Evolutionary conservation across 2,797 vertebrate species (phyloP).

Genomic region (Neosalanx taihuensis): DNA sequence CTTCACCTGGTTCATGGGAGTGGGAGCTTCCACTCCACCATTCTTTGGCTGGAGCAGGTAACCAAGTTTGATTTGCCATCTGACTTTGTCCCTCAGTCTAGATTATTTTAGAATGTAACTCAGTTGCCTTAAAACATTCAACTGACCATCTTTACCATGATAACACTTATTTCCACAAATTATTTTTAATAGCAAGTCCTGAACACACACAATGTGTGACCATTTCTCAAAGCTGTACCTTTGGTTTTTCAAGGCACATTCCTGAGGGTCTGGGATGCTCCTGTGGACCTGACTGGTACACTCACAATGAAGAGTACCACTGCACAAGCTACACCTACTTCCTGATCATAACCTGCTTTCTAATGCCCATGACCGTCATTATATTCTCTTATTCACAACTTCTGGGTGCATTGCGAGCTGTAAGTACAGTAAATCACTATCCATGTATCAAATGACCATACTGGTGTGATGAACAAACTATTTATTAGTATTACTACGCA

Average conservation of each 20-base stretch:
- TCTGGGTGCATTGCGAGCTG: slow-evolving; percentile 69
- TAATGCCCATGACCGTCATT: slow-evolving; percentile 70
- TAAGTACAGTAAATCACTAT: slow-evolving; percentile 51
- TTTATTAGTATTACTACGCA: no score
- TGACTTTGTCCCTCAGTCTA: background rate
- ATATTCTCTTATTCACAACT: slow-evolving; percentile 76
- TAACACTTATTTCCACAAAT: no score
- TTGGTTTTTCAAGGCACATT: slow-evolving; percentile 63
- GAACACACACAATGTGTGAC: no score
- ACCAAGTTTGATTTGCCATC: background rate
- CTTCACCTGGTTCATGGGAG: slow-evolving; percentile 69
- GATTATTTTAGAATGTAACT: background rate
- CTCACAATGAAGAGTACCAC: slow-evolving; percentile 70
- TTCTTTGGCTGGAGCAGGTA: slow-evolving; percentile 79
- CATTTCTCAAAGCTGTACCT: background rate
- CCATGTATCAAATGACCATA: background rate
- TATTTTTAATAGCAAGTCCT: background rate
- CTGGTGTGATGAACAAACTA: no score
- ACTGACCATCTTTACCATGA: no score
- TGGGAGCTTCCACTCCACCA: slow-evolving; percentile 67
- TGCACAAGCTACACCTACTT: slow-evolving; percentile 78
- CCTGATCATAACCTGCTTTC: slow-evolving; percentile 80
- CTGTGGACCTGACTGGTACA: slow-evolving; percentile 85
- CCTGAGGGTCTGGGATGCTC: slow-evolving; percentile 81
- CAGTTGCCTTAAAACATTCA: background rate